Conservation (phyloP, 2,113 vertebrate genomes). For the Copsychus sechellarum region DNA sequence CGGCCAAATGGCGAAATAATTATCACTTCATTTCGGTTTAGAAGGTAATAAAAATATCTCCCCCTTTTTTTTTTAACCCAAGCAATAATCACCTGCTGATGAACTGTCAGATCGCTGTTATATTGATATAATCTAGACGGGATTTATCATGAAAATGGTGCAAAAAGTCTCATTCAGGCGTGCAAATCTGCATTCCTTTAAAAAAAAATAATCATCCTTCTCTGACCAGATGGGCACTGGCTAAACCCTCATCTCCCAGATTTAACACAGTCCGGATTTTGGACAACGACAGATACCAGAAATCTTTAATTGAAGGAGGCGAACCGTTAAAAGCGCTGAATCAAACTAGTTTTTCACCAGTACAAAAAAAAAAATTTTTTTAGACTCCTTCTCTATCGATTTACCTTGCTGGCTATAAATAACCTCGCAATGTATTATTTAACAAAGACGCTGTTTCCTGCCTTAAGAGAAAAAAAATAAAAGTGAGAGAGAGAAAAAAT, state of each 20-base stretch:
- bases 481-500: not conserved
- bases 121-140: slow-evolving; percentile 23
- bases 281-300: slow-evolving; percentile 33
- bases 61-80: not conserved
- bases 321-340: slow-evolving; percentile 36
- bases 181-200: slow-evolving; percentile 43
- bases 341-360: not conserved
- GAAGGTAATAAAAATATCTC: slow-evolving; percentile 29
- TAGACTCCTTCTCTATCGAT: slow-evolving; percentile 20
- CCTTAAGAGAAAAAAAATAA: not conserved
- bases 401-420: slow-evolving; percentile 50
- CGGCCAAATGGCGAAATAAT: slow-evolving; percentile 54
- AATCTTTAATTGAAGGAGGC: slow-evolving; percentile 40
- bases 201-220: slow-evolving; percentile 34
- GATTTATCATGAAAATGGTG: slow-evolving; percentile 54
- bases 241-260: slow-evolving; percentile 54
- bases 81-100: slow-evolving; percentile 60
- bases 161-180: slow-evolving; percentile 48
- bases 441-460: slow-evolving; percentile 15
- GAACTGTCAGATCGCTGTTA: slow-evolving; percentile 37
- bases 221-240: slow-evolving; percentile 59
- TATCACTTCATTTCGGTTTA: slow-evolving; percentile 65
- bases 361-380: not conserved
- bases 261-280: slow-evolving; percentile 56
- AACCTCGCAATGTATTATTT: slow-evolving; percentile 37